Evolutionary conservation across 2,113 vertebrate species (phyloP).

Genomic region (Eudyptes chrysolophus): DNA sequence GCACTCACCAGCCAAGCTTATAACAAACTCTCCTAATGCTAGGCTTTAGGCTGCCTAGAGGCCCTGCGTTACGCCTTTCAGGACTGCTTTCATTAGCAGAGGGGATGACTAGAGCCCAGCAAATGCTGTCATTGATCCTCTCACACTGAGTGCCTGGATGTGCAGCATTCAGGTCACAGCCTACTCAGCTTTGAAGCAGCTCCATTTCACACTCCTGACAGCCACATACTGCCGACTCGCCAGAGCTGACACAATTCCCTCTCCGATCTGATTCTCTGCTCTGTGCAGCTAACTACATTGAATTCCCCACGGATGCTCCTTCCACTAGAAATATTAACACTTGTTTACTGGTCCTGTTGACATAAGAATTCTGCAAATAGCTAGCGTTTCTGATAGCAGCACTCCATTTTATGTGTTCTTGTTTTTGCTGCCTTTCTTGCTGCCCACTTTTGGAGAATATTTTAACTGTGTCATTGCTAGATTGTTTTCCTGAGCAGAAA

Average conservation of each 20-base stretch:
- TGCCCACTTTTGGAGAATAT: background rate
- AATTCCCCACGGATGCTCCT: slow-evolving; percentile 64
- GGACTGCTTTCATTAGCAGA: slow-evolving; percentile 78
- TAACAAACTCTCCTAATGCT: slow-evolving; percentile 75
- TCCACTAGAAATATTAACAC: slow-evolving; percentile 78
- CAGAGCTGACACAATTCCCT: slow-evolving; percentile 69
- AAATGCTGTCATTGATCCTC: slow-evolving; percentile 80
- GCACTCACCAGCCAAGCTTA: slow-evolving; percentile 60
- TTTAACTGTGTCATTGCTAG: background rate
- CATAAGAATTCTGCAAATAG: slow-evolving; percentile 72
- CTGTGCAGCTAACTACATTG: slow-evolving; percentile 56
- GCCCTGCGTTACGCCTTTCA: slow-evolving; percentile 75
- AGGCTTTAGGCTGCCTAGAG: slow-evolving; percentile 75
- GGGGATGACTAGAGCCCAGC: slow-evolving; percentile 72
- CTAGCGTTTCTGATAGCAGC: slow-evolving; percentile 26
- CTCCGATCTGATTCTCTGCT: slow-evolving; percentile 52
- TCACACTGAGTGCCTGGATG: slow-evolving; percentile 67
- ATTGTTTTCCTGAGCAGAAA: background rate
- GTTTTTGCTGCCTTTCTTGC: background rate
- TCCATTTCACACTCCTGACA: slow-evolving; percentile 74
- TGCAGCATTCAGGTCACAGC: slow-evolving; percentile 75
- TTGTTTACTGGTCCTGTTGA: slow-evolving; percentile 77
- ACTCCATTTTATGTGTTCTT: background rate
- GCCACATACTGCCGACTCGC: slow-evolving; percentile 62
- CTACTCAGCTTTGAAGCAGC: slow-evolving; percentile 76